Evolutionary conservation across 2,888 invertebrate species (phyloP), one percentile per base, ranked within the genome.

Genomic region (Opisthograptis luteolata): DNA sequence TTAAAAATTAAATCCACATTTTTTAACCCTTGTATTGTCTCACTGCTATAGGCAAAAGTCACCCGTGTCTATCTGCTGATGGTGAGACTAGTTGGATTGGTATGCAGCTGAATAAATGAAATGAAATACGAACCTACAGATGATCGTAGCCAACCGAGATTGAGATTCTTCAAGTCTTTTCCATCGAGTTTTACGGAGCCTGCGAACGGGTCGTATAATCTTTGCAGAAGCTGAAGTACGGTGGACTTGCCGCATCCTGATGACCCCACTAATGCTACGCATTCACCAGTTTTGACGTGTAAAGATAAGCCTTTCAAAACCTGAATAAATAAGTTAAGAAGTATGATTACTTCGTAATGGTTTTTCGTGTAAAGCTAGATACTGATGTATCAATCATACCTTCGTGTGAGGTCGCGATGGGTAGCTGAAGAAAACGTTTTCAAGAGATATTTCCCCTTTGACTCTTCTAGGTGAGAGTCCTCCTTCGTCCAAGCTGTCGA

Each of bases 201-300:
- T 4, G 86, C 71, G 0, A 68, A 61, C 0, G 95, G 94, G 69
- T 96, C 95, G 68, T 96, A 96, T 53, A 96, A 91, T 46, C 96
- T 84, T 64, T 95, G 95, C 46, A 95, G 84, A 7, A 97, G 84
- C 66, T 96, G 96, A 31, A 96, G 82, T 39, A 94, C 92, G 0
- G 96, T 96, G 0, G 95, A 95, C 78, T 96, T 96, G 1, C 96
- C 96, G 73, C 96, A 96, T 0, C 96, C 96, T 7, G 94, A 94
- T 8, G 94, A 92, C 0, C 94, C 95, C 0, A 95, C 95, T 24
- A 96, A 80, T 0, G 95, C 96, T 1, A 96, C 93, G 20, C 93
- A 94, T 75, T 95, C 93, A 0, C 95, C 95, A 3, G 93, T 81
- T 60, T 92, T 92, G 14, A 95, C 91, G 32, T 91, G 90, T 31